A percentile compares a stretch with the other conserved stretches of the same genome.
phyloP scores from a whole-genome alignment of 2,113 vertebrate genomes.

The Calyptomena viridis region DNA sequence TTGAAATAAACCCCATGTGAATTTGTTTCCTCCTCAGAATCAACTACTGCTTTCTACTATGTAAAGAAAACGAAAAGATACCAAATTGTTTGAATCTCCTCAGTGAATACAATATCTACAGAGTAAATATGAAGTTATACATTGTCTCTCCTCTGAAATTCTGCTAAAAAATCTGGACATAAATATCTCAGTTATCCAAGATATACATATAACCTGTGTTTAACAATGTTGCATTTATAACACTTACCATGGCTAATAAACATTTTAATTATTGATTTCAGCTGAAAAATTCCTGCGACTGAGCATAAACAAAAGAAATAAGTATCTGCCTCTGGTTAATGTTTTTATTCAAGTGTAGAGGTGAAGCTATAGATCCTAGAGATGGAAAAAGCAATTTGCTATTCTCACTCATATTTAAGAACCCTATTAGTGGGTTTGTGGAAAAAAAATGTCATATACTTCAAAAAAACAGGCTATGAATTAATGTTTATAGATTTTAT shows the following conservation, averaged over 20 bases:
- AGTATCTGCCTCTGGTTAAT: conserved; percentile 41
- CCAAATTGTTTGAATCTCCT: not conserved
- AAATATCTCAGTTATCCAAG: not conserved
- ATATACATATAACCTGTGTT: not conserved
- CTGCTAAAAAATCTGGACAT: not conserved
- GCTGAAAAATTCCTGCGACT: conserved; percentile 19
- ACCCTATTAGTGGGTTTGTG: conserved; percentile 55
- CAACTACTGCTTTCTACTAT: conserved; percentile 13
- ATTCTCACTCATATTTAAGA: conserved; percentile 66
- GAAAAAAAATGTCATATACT: conserved; percentile 53
- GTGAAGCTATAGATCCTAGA: conserved; percentile 38
- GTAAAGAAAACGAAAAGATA: conserved; percentile 7
- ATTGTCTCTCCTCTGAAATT: not conserved
- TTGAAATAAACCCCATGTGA: conserved; percentile 7
- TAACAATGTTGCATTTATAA: conserved; percentile 5
- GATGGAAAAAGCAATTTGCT: conserved; percentile 42
- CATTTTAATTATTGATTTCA: conserved; percentile 70
- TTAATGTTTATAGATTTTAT: conserved; percentile 72
- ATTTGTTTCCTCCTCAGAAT: conserved; percentile 27
- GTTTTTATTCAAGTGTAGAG: conserved; percentile 49
- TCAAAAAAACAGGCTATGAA: conserved; percentile 62
- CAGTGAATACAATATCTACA: not conserved
- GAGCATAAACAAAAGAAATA: conserved; percentile 38
- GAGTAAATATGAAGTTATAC: not conserved
- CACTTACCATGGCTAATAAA: not conserved